These are phyloP conservation scores for Conistra vaccinii DNA, from an alignment of 2,888 invertebrate genomes.

Conservation along the genomic window DNA sequence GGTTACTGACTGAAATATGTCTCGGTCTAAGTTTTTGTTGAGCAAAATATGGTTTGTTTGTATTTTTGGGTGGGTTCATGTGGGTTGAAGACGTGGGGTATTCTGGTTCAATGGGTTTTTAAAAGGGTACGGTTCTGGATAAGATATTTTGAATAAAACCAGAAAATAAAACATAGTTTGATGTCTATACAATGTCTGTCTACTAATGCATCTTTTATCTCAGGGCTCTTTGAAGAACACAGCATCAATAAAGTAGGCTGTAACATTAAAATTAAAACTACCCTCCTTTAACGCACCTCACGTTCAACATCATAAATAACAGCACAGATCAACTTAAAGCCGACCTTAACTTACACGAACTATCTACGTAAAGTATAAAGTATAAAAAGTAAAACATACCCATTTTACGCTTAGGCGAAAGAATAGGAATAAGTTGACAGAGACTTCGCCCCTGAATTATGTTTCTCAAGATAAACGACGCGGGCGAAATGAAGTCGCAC, in stretches of 20 bases:
- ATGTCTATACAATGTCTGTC: neutral
- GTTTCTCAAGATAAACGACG: constrained; percentile 93
- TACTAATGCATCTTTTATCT: neutral
- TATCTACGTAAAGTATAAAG: constrained; percentile 59
- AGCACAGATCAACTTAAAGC: constrained; percentile 51
- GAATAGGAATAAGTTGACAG: constrained; percentile 91
- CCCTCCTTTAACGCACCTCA: constrained; percentile 18
- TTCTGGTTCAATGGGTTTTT: neutral
- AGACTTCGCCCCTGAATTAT: constrained; percentile 92
- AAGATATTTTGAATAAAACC: neutral
- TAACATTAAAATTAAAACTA: constrained; percentile 18
- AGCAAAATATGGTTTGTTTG: constrained; percentile 65
- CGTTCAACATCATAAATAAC: constrained; percentile 49
- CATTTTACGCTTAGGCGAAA: constrained; percentile 90
- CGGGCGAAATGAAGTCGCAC: constrained; percentile 93
- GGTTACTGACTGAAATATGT: constrained; percentile 78
- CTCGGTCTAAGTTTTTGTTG: constrained; percentile 60
- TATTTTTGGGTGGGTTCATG: constrained; percentile 54
- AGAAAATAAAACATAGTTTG: neutral
- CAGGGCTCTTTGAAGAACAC: neutral
- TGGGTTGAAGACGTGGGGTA: constrained; percentile 7
- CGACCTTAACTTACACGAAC: constrained; percentile 50
- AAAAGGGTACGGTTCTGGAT: neutral
- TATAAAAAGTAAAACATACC: constrained; percentile 82
- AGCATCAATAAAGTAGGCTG: neutral